phyloP scores from a whole-genome alignment of 1,140 invertebrate species.

The Rhagoletis pomonella region DNA sequence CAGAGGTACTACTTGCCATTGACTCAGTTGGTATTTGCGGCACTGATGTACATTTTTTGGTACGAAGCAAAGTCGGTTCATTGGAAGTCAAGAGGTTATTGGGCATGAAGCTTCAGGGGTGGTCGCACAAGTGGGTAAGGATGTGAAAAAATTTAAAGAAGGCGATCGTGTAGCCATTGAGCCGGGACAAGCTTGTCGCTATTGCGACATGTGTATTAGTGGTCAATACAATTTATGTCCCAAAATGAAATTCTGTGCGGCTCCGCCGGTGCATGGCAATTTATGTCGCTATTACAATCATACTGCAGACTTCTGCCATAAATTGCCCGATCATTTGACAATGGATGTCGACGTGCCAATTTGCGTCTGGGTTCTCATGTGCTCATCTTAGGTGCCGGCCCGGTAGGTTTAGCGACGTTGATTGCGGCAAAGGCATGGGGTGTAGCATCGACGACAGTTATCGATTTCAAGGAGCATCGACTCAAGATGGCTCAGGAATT shows the following conservation, averaged over 20 bases:
- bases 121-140: slow-evolving; percentile 81
- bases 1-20: slow-evolving; percentile 91
- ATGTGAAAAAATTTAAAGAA: slow-evolving; percentile 84
- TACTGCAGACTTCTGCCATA: slow-evolving; percentile 94
- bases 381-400: slow-evolving; percentile 92
- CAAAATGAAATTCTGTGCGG: slow-evolving; percentile 91
- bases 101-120: slow-evolving; percentile 90
- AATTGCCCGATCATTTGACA: slow-evolving; percentile 90
- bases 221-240: slow-evolving; percentile 94
- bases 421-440: slow-evolving; percentile 94
- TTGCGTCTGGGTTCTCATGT: slow-evolving; percentile 83
- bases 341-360: slow-evolving; percentile 91
- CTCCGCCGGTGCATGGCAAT: slow-evolving; percentile 91
- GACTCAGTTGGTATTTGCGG: slow-evolving; percentile 96
- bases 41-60: slow-evolving; percentile 95
- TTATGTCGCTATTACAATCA: slow-evolving; percentile 90
- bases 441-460: slow-evolving; percentile 86
- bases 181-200: slow-evolving; percentile 91
- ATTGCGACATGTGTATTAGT: slow-evolving; percentile 88
- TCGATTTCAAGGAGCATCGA: slow-evolving; percentile 85
- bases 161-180: slow-evolving; percentile 96
- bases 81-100: slow-evolving; percentile 88
- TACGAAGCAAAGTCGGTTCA: slow-evolving; percentile 86
- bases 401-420: slow-evolving; percentile 91
- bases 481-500: slow-evolving; percentile 87